Evolutionary conservation across 2,797 vertebrate genomes (phyloP).

Genomic region (Psittacula echo): DNA sequence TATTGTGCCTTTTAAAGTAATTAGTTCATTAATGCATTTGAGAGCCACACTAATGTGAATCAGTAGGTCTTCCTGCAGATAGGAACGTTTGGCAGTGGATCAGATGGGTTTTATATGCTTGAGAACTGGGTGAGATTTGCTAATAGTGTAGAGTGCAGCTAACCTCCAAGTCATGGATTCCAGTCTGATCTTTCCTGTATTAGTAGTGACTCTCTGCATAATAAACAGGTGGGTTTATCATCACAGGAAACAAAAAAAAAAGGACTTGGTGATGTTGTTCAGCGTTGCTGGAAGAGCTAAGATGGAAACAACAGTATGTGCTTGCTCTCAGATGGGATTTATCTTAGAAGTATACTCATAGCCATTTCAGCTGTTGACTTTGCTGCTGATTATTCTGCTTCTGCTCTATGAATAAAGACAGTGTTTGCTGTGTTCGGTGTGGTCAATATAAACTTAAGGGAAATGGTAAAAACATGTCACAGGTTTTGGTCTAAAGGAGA

Average conservation of each 20-base stretch:
- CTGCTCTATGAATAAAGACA: neutral
- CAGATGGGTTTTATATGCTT: neutral
- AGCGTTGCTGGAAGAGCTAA: neutral
- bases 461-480: neutral
- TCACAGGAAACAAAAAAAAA: neutral
- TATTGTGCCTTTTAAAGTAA: neutral
- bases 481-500: neutral
- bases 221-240: neutral
- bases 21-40: slow-evolving; percentile 20
- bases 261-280: neutral
- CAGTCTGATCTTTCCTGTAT: neutral
- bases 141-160: neutral
- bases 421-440: neutral
- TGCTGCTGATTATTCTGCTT: neutral
- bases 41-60: neutral
- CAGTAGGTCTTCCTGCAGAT: slow-evolving; percentile 13
- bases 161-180: neutral
- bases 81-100: neutral
- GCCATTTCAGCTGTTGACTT: neutral
- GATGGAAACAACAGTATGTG: neutral
- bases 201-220: neutral
- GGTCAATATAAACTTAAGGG: neutral
- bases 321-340: neutral
- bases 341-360: neutral
- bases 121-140: neutral